Base-by-base conservation (phyloP, 2,888 invertebrate genomes). In the Tribolium freemani region DNA sequence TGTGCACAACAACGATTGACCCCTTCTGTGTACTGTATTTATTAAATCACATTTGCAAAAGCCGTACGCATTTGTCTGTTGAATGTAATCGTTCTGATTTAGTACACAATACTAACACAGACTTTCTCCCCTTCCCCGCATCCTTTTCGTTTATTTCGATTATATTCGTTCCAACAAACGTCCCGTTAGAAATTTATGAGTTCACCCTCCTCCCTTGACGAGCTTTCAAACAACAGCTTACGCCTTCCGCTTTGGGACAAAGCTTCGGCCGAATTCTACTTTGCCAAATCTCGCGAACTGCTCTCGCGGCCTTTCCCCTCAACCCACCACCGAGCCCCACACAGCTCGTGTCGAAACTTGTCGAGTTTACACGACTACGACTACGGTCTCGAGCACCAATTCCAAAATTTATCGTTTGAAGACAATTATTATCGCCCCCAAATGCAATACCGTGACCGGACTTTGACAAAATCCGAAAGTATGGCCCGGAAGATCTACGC, bases 191-290 rank as follows among this genome's bases (percentile, higher is more conserved):
- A 79, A 82, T 77, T 88, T 88, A 83, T 88, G 87, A 76, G 89
- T 74, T 86, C 87, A 11, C 82, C 89, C 69, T 88, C 88, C 75
- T 89, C 89, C 77, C 85, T 89, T 56, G 88, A 89, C 77, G 87
- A 87, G 69, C 83, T 81, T 58, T 86, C 88, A 60, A 84, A 84
- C 54, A 83, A 78, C 53, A 83, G 82, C 69, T 85, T 90, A 67
- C 88, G 91, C 74, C 87, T 93, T 54, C 92, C 92, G 1, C 85
- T 92, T 10, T 93, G 92, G 89, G 93, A 93, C 84, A 91, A 91
- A 83, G 91, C 92, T n/a, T 91, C 91, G 8, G 92, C 92, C 0
- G 93, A 93, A 84, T 92, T 92, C 82, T 92, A 91, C 82, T 93
- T 93, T 80, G 92, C 92, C 44, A 92, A 92, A 80, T 93, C 93